phyloP scores from a whole-genome alignment of 2,888 invertebrate genomes.

The Epinotia demarniana region DNA sequence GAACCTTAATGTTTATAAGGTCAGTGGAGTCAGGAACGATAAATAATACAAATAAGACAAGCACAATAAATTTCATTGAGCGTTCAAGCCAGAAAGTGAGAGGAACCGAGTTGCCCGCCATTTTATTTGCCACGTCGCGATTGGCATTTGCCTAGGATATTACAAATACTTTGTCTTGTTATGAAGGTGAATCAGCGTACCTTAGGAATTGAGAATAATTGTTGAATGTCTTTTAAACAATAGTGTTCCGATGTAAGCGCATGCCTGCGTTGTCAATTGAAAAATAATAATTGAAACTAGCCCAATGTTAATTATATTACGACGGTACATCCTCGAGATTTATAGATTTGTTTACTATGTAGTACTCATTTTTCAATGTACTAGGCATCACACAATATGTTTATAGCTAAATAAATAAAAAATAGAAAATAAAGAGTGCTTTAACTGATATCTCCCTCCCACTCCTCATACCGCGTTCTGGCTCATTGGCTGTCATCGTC shows the following conservation, averaged over 20 bases:
- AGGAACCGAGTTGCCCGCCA: slow-evolving; percentile 65
- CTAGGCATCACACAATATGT: no score
- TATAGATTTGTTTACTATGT: no score
- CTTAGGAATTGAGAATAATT: not conserved
- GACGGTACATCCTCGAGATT: no score
- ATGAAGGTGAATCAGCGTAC: not conserved
- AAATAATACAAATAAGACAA: slow-evolving; percentile 41
- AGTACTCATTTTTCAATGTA: no score
- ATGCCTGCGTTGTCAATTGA: not conserved
- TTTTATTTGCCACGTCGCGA: slow-evolving; percentile 79
- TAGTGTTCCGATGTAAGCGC: not conserved
- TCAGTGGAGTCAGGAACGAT: slow-evolving; percentile 32
- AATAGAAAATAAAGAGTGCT: no score
- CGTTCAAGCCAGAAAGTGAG: slow-evolving; percentile 64
- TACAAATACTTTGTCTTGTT: slow-evolving; percentile 38
- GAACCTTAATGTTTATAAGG: slow-evolving; percentile 36
- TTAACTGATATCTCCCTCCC: no score
- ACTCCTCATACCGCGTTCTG: no score
- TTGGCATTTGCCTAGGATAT: slow-evolving; percentile 58
- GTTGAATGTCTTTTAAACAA: not conserved
- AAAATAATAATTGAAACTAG: not conserved
- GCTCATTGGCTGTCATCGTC: no score
- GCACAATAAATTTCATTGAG: slow-evolving; percentile 47
- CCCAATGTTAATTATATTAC: no score
- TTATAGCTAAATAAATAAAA: no score